Base-by-base conservation (phyloP, 1,140 invertebrate species). In the Chelonus insularis region DNA sequence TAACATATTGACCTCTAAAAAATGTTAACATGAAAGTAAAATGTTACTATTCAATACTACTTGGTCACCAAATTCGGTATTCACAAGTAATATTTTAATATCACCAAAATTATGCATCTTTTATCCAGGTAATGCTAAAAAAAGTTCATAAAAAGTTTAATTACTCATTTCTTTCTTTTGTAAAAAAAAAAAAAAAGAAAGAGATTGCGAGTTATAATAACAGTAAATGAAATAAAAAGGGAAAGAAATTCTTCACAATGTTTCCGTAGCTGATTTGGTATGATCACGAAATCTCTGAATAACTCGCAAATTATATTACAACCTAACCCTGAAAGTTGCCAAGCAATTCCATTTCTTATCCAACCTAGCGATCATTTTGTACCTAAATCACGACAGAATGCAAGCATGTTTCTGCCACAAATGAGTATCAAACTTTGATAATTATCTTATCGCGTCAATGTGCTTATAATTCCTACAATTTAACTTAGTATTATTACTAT, bases 271-370 rank as follows among this genome's bases (percentile, higher is more conserved):
- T 45, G 39, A 61, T 57, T 65, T 39, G 32, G 39, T 43, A 54
- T 55, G 41, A 65, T 65, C 59, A 65, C 63, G 59, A 65, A 34
- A 62, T 61, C 55, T 61, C 47, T 37, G 54, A 61, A 62, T 62
- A 65, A 65, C 63, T 65, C 50, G 55, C 48, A 61, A 65, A 61
- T 62, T 65, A 61, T 60, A 65, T 61, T 65, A 65, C 59, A 65
- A 62, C 32, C 32, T 51, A 60, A 51, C 63, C 63, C 63, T 65
- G 63, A 65, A 65, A 65, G 48, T 65, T 65, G 29, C 41, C 47
- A 52, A 14, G 16, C 36, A 55, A 55, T 55, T 55, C 36, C 20
- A 41, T 55, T 55, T 8, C 52, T 55, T 55, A 55, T 55, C 52
- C 36, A 23, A 52, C 18, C 29, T 7, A 45, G 18, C 16, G 16